Evolutionary conservation across 2,797 vertebrate species (phyloP).

Genomic region (Trachurus trachurus): DNA sequence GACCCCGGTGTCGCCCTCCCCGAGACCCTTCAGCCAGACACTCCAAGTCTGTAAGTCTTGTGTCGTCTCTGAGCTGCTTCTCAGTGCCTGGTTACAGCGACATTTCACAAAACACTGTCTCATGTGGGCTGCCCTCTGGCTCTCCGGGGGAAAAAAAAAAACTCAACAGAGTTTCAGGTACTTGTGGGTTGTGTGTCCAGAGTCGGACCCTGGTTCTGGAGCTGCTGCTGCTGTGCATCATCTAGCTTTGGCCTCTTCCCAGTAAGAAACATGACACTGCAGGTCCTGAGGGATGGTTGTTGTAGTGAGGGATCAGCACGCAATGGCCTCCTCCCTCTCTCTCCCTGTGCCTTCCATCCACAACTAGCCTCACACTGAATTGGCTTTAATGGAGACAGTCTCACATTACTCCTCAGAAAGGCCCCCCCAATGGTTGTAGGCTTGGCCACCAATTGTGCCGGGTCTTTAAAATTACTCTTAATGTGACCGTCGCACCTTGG

Average conservation of each 20-base stretch:
- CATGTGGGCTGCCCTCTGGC: slow-evolving; percentile 17
- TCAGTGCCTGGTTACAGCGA: slow-evolving; percentile 1
- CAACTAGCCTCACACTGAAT: slow-evolving; percentile 27
- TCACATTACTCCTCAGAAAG: slow-evolving; percentile 16
- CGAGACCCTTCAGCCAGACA: neutral
- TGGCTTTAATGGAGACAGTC: neutral
- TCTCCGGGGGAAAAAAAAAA: slow-evolving; percentile 16
- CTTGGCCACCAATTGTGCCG: neutral
- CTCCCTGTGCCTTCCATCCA: slow-evolving; percentile 13
- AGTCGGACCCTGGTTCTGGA: slow-evolving; percentile 18
- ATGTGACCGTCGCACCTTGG: neutral
- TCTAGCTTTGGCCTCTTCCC: slow-evolving; percentile 9
- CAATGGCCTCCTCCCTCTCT: neutral
- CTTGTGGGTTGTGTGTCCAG: neutral
- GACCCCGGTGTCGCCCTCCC: neutral
- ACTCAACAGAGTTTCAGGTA: slow-evolving; percentile 8
- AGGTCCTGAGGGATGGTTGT: neutral
- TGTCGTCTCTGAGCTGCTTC: slow-evolving; percentile 7
- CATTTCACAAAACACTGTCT: slow-evolving; percentile 15
- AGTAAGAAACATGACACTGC: slow-evolving; percentile 27
- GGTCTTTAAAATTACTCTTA: slow-evolving; percentile 6
- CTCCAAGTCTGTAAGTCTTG: slow-evolving; percentile 11
- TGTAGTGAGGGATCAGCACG: slow-evolving; percentile 17
- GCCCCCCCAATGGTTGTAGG: neutral
- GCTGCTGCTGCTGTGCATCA: slow-evolving; percentile 4